Conservation (phyloP, 2,113 vertebrate genomes). For the Ctenodactylus gundi region DNA sequence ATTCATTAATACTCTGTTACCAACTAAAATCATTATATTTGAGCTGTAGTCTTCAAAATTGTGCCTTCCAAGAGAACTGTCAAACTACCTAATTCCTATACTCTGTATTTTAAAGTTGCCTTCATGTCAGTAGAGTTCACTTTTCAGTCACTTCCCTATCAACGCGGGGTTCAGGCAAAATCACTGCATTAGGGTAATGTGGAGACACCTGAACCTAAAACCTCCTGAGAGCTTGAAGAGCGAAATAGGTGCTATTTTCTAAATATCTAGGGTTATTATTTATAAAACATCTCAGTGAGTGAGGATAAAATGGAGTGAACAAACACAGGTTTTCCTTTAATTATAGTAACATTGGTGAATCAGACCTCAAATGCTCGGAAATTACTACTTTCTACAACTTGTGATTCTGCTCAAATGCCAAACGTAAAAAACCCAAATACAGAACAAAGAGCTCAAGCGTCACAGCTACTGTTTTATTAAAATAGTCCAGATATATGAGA, state of each 20-base stretch:
- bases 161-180: neutral
- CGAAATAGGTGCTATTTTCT: conserved; percentile 50
- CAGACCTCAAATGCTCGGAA: conserved; percentile 64
- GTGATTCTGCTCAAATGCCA: conserved; percentile 64
- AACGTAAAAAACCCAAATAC: conserved; percentile 42
- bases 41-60: neutral
- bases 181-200: neutral
- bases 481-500: neutral
- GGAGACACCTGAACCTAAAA: neutral
- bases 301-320: conserved; percentile 51
- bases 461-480: neutral
- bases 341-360: conserved; percentile 64
- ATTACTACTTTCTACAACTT: conserved; percentile 65
- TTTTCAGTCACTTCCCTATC: neutral
- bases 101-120: neutral
- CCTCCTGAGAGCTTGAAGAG: neutral
- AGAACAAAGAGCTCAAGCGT: conserved; percentile 43
- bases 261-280: conserved; percentile 55
- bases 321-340: conserved; percentile 66
- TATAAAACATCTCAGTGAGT: conserved; percentile 50
- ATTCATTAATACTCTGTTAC: conserved; percentile 42
- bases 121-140: neutral
- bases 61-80: neutral
- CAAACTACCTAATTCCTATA: neutral
- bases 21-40: neutral